Conservation (phyloP, 1,140 invertebrate species). For the Choristoneura fumiferana region DNA sequence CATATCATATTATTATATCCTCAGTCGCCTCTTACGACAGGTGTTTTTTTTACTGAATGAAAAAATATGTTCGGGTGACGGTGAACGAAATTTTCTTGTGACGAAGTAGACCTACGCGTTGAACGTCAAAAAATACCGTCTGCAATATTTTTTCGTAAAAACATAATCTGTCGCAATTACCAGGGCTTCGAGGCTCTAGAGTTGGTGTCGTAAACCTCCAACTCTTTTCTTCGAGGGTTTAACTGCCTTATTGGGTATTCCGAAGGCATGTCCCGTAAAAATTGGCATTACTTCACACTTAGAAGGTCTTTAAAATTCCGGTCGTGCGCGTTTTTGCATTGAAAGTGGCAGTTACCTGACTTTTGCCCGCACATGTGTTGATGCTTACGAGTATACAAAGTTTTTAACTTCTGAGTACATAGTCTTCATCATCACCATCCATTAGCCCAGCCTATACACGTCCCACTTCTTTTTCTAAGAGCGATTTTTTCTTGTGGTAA, state of each 20-base stretch:
- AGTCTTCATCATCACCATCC: too few relatives aligned
- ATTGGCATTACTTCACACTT: slow-evolving; percentile 46
- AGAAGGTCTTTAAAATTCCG: slow-evolving; percentile 38
- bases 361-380: slow-evolving; percentile 27
- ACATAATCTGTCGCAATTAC: not conserved
- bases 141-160: slow-evolving; percentile 22
- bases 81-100: slow-evolving; percentile 45
- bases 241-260: slow-evolving; percentile 33
- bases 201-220: slow-evolving; percentile 20
- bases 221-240: slow-evolving; percentile 25
- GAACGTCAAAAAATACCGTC: slow-evolving; percentile 36
- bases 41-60: too few relatives aligned
- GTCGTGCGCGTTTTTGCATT: slow-evolving; percentile 37
- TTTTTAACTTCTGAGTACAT: not conserved
- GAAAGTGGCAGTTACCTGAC: slow-evolving; percentile 35
- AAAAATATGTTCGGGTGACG: too few relatives aligned
- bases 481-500: too few relatives aligned
- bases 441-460: too few relatives aligned
- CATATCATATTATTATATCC: too few relatives aligned
- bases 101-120: too few relatives aligned
- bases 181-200: not conserved
- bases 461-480: too few relatives aligned
- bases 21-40: too few relatives aligned
- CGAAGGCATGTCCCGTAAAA: slow-evolving; percentile 35
- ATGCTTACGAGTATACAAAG: slow-evolving; percentile 20